These are phyloP conservation scores for Sebastes nivosus DNA, from an alignment of 2,797 vertebrate genomes.

Conservation along the genomic window DNA sequence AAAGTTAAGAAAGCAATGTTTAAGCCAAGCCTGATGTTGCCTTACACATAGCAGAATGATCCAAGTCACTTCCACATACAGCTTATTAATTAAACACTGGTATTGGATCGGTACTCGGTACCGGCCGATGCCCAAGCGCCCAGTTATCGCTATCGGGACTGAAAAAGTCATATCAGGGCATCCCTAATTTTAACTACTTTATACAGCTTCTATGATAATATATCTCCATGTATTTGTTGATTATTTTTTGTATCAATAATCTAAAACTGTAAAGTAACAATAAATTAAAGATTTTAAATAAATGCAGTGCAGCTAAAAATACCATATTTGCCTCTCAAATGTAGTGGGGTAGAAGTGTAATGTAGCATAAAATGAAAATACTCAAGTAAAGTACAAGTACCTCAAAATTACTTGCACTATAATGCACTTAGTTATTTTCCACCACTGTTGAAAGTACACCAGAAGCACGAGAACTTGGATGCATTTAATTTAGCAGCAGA, in stretches of 20 bases:
- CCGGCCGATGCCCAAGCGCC: too few relatives aligned
- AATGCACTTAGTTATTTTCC: background rate
- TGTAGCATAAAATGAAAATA: background rate
- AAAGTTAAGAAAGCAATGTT: too few relatives aligned
- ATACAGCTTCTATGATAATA: background rate
- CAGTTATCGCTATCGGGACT: too few relatives aligned
- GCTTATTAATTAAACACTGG: too few relatives aligned
- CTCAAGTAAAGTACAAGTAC: constrained; percentile 12
- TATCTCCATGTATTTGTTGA: background rate
- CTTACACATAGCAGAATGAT: too few relatives aligned
- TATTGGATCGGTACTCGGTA: too few relatives aligned
- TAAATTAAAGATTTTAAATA: background rate
- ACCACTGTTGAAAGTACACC: background rate
- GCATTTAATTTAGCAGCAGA: background rate
- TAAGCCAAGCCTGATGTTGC: too few relatives aligned
- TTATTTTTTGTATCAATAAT: background rate
- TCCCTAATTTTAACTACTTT: background rate
- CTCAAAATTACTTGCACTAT: background rate
- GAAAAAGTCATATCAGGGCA: too few relatives aligned
- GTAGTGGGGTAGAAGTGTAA: background rate
- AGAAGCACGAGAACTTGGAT: constrained; percentile 15
- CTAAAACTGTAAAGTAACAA: background rate
- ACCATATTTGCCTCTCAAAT: background rate
- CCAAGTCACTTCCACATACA: too few relatives aligned
- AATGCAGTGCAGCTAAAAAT: background rate